Conservation (phyloP, 35 echinoderm and acorn worm species). For the Lytechinus variegatus region DNA sequence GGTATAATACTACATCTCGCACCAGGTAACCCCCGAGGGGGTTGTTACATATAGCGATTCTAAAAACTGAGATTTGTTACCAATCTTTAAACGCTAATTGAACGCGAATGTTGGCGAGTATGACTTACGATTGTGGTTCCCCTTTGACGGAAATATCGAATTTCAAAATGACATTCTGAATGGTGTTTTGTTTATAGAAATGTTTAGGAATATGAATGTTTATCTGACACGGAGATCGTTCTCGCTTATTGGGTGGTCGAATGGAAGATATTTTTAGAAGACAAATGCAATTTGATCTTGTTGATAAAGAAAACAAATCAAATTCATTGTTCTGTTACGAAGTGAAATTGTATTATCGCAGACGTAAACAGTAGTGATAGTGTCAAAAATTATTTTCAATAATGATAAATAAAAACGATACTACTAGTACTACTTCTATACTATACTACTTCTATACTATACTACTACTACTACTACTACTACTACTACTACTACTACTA, state of each 20-base stretch:
- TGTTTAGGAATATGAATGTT: background rate
- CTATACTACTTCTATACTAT: too few species aligned
- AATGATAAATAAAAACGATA: too few species aligned
- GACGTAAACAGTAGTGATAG: too few species aligned
- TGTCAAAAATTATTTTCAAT: too few species aligned
- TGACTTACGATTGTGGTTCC: background rate
- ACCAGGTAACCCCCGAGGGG: background rate
- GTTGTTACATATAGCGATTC: background rate
- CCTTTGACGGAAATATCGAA: conserved; percentile 22
- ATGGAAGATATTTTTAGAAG: background rate
- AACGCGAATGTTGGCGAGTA: conserved; percentile 1
- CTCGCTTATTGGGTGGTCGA: background rate
- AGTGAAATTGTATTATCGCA: too few species aligned
- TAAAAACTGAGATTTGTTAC: background rate
- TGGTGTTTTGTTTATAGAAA: background rate
- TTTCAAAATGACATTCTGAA: background rate
- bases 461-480: too few species aligned
- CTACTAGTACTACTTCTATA: too few species aligned
- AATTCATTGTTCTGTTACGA: background rate
- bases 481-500: too few species aligned
- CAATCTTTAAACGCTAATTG: background rate
- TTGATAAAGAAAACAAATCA: background rate
- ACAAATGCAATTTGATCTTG: background rate
- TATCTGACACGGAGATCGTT: background rate
- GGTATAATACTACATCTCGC: background rate